Evolutionary conservation across 2,888 invertebrate genomes (phyloP).

Genomic region (Strigamia maritima): DNA sequence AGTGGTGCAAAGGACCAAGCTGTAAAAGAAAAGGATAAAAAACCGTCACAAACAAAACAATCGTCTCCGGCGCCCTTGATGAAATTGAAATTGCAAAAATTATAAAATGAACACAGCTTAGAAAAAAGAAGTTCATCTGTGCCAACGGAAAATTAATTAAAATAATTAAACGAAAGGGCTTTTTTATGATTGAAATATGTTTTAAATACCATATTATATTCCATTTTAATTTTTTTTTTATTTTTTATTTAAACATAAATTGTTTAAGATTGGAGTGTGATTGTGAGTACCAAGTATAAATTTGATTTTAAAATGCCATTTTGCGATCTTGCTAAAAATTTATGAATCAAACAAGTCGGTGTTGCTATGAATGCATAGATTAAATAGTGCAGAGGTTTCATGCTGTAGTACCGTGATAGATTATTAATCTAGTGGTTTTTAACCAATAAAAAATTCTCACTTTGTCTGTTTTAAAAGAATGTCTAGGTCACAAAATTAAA

Average conservation of each 20-base stretch:
- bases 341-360: not conserved
- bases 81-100: not conserved
- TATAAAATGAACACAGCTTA: not conserved
- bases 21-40: conserved; percentile 24
- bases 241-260: not conserved
- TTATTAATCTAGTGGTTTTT: not conserved
- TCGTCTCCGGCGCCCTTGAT: not conserved
- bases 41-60: conserved; percentile 1
- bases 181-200: not conserved
- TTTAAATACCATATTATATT: not conserved
- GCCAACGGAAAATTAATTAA: not conserved
- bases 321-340: conserved; percentile 15
- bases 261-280: not conserved
- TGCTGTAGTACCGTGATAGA: conserved; percentile 9
- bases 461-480: not conserved
- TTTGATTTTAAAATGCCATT: not conserved
- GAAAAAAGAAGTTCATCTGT: not conserved
- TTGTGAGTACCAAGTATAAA: not conserved
- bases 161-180: not conserved
- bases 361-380: conserved; percentile 7
- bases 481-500: not conserved
- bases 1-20: conserved; percentile 35
- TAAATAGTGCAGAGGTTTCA: not conserved
- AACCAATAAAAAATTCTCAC: conserved; percentile 15
- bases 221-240: not conserved